These are phyloP conservation scores for Hipparchia sbordonii DNA, from an alignment of 2,888 invertebrate species.

Conservation along the genomic window DNA sequence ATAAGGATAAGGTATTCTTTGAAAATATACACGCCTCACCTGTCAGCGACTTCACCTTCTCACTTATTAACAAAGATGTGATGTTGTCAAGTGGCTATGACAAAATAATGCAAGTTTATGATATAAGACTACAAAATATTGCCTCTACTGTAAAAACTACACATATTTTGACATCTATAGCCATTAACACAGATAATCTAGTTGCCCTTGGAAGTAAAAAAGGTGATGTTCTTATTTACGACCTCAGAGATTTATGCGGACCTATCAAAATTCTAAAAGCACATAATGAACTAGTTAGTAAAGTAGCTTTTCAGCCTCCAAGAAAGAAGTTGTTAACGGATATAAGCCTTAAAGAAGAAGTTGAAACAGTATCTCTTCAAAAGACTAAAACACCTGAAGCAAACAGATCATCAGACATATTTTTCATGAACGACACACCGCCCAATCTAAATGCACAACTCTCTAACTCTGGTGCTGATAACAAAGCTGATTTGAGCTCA, in stretches of 20 bases:
- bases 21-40: slow-evolving; percentile 82
- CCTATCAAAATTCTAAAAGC: slow-evolving; percentile 75
- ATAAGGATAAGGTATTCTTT: slow-evolving; percentile 74
- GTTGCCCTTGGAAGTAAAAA: slow-evolving; percentile 82
- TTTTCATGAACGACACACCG: slow-evolving; percentile 67
- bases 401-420: slow-evolving; percentile 67
- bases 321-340: slow-evolving; percentile 62
- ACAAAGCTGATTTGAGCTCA: slow-evolving; percentile 61
- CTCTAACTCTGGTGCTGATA: slow-evolving; percentile 52
- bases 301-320: slow-evolving; percentile 73
- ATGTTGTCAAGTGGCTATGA: slow-evolving; percentile 82
- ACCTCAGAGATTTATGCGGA: slow-evolving; percentile 77
- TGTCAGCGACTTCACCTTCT: slow-evolving; percentile 82
- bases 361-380: slow-evolving; percentile 53
- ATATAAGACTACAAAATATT: slow-evolving; percentile 74
- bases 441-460: slow-evolving; percentile 54
- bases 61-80: slow-evolving; percentile 80
- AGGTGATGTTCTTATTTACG: slow-evolving; percentile 80
- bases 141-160: slow-evolving; percentile 71
- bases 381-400: slow-evolving; percentile 57
- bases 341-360: slow-evolving; percentile 71
- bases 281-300: slow-evolving; percentile 76
- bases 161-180: slow-evolving; percentile 66
- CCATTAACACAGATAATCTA: slow-evolving; percentile 72
- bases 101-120: slow-evolving; percentile 81